Conservation (phyloP, 2,888 invertebrate species). For the Tiliacea aurago region DNA sequence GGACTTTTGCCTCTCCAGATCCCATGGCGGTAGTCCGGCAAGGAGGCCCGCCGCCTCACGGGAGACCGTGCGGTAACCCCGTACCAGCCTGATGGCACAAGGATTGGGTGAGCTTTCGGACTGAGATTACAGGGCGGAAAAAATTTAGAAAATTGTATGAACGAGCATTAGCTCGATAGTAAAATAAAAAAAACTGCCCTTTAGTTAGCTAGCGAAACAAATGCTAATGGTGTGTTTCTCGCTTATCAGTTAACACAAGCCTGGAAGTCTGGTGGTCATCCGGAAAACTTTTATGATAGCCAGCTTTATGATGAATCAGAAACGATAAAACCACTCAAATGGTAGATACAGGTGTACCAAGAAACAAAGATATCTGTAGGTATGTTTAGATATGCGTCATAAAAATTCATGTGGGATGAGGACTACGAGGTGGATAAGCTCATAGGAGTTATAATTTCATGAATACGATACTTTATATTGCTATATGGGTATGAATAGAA, state of each 20-base stretch:
- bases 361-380: conserved; percentile 23
- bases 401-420: conserved; percentile 35
- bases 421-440: conserved; percentile 39
- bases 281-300: not conserved
- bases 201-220: not conserved
- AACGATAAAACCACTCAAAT: conserved; percentile 10
- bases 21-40: no score
- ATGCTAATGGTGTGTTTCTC: not conserved
- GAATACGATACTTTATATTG: conserved; percentile 46
- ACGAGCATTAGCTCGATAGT: not conserved
- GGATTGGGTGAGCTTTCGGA: not conserved
- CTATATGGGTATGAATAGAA: conserved; percentile 44
- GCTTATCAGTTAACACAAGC: not conserved
- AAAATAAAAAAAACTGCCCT: not conserved
- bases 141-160: not conserved
- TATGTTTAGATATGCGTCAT: conserved; percentile 33
- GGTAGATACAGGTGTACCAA: conserved; percentile 21
- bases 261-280: not conserved
- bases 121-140: not conserved
- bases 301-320: conserved; percentile 25
- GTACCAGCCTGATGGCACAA: no score
- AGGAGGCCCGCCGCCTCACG: no score
- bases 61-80: no score
- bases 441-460: conserved; percentile 55
- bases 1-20: no score